Evolutionary conservation across 2,888 invertebrate species (phyloP).

Genomic region (Laspeyria flexula): DNA sequence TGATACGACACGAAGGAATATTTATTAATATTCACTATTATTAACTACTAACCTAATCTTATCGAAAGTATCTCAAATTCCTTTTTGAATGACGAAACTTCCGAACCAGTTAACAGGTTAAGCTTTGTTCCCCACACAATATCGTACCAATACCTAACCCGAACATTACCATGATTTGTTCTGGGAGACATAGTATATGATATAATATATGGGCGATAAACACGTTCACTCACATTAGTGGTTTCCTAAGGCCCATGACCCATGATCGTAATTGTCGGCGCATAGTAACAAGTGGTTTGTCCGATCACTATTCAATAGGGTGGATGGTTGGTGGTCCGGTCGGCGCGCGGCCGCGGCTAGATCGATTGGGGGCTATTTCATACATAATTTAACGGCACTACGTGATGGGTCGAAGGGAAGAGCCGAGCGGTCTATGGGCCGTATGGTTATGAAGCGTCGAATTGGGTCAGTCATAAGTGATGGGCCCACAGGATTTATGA

Average conservation of each 20-base stretch:
- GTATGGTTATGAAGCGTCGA: constrained; percentile 17
- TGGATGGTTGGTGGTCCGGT: constrained; percentile 17
- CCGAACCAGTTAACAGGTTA: too few relatives aligned
- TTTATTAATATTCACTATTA: too few relatives aligned
- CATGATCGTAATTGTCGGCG: constrained; percentile 22
- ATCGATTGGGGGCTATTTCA: constrained; percentile 55
- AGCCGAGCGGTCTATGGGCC: constrained; percentile 20
- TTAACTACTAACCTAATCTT: too few relatives aligned
- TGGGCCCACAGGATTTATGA: background rate
- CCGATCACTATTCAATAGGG: constrained; percentile 25
- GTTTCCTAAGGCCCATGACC: constrained; percentile 16
- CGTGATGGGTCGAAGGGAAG: constrained; percentile 16
- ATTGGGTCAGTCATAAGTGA: constrained; percentile 11
- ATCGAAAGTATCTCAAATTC: too few relatives aligned
- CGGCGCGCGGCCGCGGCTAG: constrained; percentile 23
- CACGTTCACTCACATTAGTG: constrained; percentile 5
- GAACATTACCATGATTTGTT: too few relatives aligned
- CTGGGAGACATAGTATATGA: too few relatives aligned
- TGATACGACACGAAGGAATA: too few relatives aligned
- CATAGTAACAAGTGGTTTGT: constrained; percentile 43
- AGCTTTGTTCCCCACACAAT: too few relatives aligned
- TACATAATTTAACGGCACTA: constrained; percentile 57
- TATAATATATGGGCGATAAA: background rate
- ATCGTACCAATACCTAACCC: too few relatives aligned
- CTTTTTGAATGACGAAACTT: too few relatives aligned